Evolutionary conservation across 2,888 invertebrate genomes (phyloP).

Genomic region (Tupiocoris notatus): DNA sequence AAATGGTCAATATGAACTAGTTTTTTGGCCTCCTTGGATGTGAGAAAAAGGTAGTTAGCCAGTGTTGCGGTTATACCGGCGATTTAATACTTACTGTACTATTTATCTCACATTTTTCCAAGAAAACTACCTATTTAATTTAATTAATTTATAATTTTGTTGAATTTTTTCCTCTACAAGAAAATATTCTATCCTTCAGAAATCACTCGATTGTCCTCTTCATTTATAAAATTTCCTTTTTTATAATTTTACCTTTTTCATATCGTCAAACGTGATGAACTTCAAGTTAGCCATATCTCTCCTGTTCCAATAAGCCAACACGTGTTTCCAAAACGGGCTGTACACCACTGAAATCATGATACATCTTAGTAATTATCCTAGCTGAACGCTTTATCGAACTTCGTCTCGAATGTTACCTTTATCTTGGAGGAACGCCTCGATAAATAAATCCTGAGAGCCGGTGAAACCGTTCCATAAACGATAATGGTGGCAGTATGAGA

Average conservation of each 20-base stretch:
- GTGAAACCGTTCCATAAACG: conserved; percentile 49
- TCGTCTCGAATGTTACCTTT: conserved; percentile 42
- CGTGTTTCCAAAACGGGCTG: conserved; percentile 52
- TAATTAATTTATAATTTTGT: no score
- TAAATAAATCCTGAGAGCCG: conserved; percentile 52
- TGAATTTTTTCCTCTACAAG: no score
- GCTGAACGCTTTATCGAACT: not conserved
- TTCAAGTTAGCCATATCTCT: conserved; percentile 53
- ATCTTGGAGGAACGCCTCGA: conserved; percentile 49
- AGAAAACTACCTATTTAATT: no score
- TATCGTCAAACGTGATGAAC: conserved; percentile 52
- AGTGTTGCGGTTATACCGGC: no score
- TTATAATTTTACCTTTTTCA: conserved; percentile 50
- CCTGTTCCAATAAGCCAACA: conserved; percentile 53
- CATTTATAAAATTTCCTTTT: not conserved
- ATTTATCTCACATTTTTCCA: no score
- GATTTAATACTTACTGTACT: no score
- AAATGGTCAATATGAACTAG: no score
- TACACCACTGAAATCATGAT: conserved; percentile 49
- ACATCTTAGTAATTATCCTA: not conserved
- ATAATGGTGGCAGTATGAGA: conserved; percentile 54
- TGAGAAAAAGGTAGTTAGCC: no score
- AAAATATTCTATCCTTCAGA: no score
- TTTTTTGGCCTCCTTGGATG: no score
- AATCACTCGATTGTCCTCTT: no score